Base-by-base conservation (phyloP, 1,140 invertebrate species). In the Heliconius himera region DNA sequence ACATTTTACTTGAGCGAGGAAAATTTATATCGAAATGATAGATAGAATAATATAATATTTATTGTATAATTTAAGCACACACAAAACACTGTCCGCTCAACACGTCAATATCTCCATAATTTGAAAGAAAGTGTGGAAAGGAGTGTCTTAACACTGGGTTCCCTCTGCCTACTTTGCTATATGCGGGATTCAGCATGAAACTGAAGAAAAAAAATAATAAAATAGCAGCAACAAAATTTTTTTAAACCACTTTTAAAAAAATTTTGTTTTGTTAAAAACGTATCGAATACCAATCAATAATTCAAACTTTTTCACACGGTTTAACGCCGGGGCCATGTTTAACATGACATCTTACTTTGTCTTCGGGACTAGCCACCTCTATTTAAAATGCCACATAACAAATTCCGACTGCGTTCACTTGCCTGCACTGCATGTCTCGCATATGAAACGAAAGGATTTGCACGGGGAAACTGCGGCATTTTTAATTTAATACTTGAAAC, bases 341-440 rank as follows among this genome's bases (percentile, higher is more conserved):
- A 56, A 66, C 76, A 74, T 77, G 79, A 81, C 75, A 81, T 71
- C 46, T 77, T 71, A 78, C 73, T 75, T 49, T 77, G 80, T 78
- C 51, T 72, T 36, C 46, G 72, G 71, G 80, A 60, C 46, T 81
- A 77, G 80, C 41, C 80, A 22, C 29, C 80, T 73, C 70, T 76
- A 78, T 78, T 46, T 81, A 81, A 81, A 76, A 81, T 71, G 70
- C 49, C 70, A 77, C 77, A 81, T 81, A 81, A 81, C 80, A 81
- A 81, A 81, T 81, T 81, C 80, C 76, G 74, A 70, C 49, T 81
- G 77, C 80, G 77, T 81, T 75, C 76, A 81, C 80, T 78, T 76
- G 76, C 80, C 76, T 81, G 80, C 80, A 81, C 78, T 81, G 76
- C 80, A 81, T 78, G 80, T 81, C 80, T 78, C 54, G 80, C 76